These are phyloP conservation scores for Atherinomorus stipes DNA, from an alignment of 2,113 vertebrate genomes.

Conservation along the genomic window DNA sequence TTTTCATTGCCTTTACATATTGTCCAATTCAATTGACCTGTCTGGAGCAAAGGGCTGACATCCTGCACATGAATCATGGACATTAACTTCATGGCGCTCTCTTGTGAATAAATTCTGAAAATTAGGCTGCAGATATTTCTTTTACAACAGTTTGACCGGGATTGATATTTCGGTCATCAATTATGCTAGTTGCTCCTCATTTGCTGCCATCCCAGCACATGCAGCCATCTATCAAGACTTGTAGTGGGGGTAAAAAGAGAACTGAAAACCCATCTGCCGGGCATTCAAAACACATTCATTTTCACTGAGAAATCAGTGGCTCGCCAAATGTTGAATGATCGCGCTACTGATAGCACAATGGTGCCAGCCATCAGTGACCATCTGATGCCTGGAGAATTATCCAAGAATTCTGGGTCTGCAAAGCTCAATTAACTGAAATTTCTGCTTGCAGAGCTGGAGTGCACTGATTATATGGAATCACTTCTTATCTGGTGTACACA, in stretches of 20 bases:
- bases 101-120: constrained; percentile 62
- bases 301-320: constrained; percentile 55
- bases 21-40: constrained; percentile 60
- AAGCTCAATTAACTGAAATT: constrained; percentile 42
- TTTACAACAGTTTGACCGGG: constrained; percentile 43
- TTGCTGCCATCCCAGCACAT: constrained; percentile 54
- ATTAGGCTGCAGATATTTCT: constrained; percentile 59
- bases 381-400: constrained; percentile 60
- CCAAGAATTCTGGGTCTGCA: constrained; percentile 54
- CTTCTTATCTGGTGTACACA: constrained; percentile 8
- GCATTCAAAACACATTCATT: constrained; percentile 56
- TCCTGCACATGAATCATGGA: constrained; percentile 58
- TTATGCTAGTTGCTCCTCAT: constrained; percentile 55
- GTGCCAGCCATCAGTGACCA: constrained; percentile 64
- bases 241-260: constrained; percentile 35
- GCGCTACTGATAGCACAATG: constrained; percentile 43
- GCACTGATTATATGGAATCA: constrained; percentile 19
- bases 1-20: constrained; percentile 61
- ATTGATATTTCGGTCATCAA: constrained; percentile 55
- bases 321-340: constrained; percentile 65
- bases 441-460: constrained; percentile 17
- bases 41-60: constrained; percentile 55
- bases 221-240: constrained; percentile 57
- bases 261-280: constrained; percentile 68
- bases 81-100: constrained; percentile 56